Evolutionary conservation across 2,888 invertebrate species (phyloP).

Genomic region (Conomelus anceps): DNA sequence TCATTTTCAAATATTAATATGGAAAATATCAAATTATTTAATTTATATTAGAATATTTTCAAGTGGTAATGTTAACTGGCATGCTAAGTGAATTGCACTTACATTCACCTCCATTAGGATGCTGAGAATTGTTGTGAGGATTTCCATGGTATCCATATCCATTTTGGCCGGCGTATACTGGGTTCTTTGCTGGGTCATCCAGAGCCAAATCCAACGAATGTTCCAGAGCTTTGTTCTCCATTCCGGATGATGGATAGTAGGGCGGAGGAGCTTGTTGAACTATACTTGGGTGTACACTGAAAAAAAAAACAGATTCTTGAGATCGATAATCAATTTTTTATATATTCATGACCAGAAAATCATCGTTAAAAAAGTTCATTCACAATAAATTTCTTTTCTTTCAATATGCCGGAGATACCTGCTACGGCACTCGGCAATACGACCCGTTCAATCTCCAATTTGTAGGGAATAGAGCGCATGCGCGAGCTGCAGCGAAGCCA

Average conservation of each 20-base stretch:
- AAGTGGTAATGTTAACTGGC: conserved; percentile 22
- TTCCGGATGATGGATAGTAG: conserved; percentile 77
- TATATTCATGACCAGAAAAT: not conserved
- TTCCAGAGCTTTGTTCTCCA: conserved; percentile 88
- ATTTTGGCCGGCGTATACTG: conserved; percentile 74
- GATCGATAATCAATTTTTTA: not conserved
- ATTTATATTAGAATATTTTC: no score
- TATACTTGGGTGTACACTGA: conserved; percentile 67
- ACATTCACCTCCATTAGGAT: conserved; percentile 71
- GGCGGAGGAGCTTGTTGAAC: conserved; percentile 82
- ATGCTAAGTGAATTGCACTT: conserved; percentile 44
- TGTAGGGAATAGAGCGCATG: no score
- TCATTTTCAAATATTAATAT: no score
- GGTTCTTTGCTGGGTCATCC: conserved; percentile 74
- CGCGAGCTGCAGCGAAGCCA: no score
- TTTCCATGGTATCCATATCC: conserved; percentile 78
- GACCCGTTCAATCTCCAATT: no score
- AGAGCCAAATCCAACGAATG: conserved; percentile 79
- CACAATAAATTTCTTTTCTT: no score
- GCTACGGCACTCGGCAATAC: no score
- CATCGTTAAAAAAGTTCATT: no score
- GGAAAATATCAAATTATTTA: no score
- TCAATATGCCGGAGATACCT: no score
- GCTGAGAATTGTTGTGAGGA: conserved; percentile 53
- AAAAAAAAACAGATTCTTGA: conserved; percentile 17